These are phyloP conservation scores for Dunckerocampus dactyliophorus DNA, from an alignment of 2,113 vertebrate genomes.

Conservation along the genomic window DNA sequence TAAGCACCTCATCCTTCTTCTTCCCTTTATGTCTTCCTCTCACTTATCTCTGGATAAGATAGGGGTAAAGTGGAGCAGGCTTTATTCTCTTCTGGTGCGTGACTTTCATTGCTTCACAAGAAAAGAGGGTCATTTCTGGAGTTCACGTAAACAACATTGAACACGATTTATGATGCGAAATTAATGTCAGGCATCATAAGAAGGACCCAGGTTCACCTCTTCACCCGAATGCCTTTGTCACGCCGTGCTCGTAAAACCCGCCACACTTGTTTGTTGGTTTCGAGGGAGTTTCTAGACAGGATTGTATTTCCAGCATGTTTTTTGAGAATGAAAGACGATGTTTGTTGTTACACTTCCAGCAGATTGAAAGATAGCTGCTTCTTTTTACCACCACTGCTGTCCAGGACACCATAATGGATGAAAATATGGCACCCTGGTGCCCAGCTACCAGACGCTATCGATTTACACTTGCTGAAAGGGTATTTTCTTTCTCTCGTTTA, in stretches of 20 bases:
- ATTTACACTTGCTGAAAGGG: conserved; percentile 29
- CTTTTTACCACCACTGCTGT: not conserved
- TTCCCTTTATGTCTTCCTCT: conserved; percentile 37
- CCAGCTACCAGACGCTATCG: conserved; percentile 30
- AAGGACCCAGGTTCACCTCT: not conserved
- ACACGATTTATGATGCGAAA: conserved; percentile 16
- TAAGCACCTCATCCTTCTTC: conserved; percentile 9
- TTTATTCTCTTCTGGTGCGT: conserved; percentile 23
- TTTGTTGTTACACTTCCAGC: conserved; percentile 12
- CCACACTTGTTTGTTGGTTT: conserved; percentile 69
- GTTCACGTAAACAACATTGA: conserved; percentile 21
- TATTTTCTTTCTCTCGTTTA: conserved; percentile 42
- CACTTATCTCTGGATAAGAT: conserved; percentile 28
- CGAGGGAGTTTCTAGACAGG: conserved; percentile 48
- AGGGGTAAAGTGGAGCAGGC: conserved; percentile 31
- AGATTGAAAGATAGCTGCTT: not conserved
- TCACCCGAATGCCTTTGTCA: not conserved
- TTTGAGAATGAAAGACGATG: conserved; percentile 47
- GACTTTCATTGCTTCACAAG: conserved; percentile 17
- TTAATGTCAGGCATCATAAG: not conserved
- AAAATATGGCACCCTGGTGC: conserved; percentile 18
- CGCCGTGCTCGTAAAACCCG: conserved; percentile 36
- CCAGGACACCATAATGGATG: conserved; percentile 23
- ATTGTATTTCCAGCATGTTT: conserved; percentile 69
- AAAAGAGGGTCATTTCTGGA: conserved; percentile 18